phyloP scores from a whole-genome alignment of 2,888 invertebrate genomes.

The Aphodius granarius region DNA sequence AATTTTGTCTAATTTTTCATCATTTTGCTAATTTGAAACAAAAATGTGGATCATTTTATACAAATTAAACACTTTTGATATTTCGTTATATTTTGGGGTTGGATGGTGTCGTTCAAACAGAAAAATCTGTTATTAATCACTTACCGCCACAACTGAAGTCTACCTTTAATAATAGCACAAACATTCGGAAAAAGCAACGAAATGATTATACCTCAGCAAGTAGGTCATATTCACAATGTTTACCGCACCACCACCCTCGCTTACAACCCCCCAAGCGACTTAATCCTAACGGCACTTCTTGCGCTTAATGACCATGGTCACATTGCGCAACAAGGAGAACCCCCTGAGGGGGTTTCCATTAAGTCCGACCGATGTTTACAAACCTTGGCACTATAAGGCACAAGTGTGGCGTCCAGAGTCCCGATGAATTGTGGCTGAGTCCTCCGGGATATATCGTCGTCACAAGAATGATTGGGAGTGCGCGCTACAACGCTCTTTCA shows the following conservation, averaged over 20 bases:
- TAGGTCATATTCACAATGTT: background rate
- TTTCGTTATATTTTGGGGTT: no score
- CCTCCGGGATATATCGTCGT: background rate
- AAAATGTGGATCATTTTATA: no score
- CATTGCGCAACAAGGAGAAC: constrained; percentile 4
- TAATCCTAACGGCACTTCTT: constrained; percentile 11
- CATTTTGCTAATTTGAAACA: no score
- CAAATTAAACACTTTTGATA: no score
- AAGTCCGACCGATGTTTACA: constrained; percentile 9
- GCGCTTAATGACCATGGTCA: constrained; percentile 5
- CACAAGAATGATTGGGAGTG: background rate
- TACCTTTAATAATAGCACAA: no score
- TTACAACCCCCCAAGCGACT: background rate
- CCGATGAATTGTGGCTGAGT: background rate
- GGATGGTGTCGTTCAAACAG: no score
- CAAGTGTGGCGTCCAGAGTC: background rate
- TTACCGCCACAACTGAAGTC: no score
- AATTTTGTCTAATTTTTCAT: no score
- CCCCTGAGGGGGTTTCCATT: constrained; percentile 6
- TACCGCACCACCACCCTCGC: background rate
- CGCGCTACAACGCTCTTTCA: background rate
- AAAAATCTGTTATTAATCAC: no score
- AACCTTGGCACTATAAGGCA: background rate
- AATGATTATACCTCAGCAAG: background rate
- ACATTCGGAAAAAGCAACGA: background rate